phyloP scores from a whole-genome alignment of 1,140 invertebrate species.

The Diploscapter pachys region DNA sequence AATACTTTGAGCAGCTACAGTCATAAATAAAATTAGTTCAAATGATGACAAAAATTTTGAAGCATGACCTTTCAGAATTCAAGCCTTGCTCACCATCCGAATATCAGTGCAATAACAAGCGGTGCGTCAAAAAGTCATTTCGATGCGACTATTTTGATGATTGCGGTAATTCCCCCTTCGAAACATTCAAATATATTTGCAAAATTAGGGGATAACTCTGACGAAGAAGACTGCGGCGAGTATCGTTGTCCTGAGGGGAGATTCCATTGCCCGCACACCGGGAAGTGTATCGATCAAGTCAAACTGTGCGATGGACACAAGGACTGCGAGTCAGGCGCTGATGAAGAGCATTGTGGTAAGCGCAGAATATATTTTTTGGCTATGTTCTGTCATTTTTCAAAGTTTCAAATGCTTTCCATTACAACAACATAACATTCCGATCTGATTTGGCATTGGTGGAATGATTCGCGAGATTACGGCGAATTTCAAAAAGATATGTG shows the following conservation, averaged over 20 bases:
- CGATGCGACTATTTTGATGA: slow-evolving; percentile 63
- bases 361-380: neutral
- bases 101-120: slow-evolving; percentile 84
- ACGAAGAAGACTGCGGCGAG: slow-evolving; percentile 80
- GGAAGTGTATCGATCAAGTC: slow-evolving; percentile 79
- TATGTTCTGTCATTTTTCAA: neutral
- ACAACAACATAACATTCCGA: neutral
- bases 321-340: slow-evolving; percentile 83
- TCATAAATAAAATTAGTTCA: neutral
- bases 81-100: slow-evolving; percentile 82
- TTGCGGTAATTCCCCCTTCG: slow-evolving; percentile 34
- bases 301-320: slow-evolving; percentile 82
- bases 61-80: slow-evolving; percentile 68
- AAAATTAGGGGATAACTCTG: slow-evolving; percentile 63
- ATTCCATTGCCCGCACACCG: slow-evolving; percentile 77
- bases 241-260: slow-evolving; percentile 85
- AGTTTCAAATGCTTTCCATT: neutral
- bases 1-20: neutral
- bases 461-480: too few species aligned
- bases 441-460: too few species aligned
- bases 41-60: slow-evolving; percentile 1
- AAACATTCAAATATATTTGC: neutral
- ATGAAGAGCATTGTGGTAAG: slow-evolving; percentile 70
- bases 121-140: slow-evolving; percentile 77
- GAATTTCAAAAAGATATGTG: too few species aligned